phyloP scores from a whole-genome alignment of 1,140 invertebrate genomes.

The Nymphalis io region DNA sequence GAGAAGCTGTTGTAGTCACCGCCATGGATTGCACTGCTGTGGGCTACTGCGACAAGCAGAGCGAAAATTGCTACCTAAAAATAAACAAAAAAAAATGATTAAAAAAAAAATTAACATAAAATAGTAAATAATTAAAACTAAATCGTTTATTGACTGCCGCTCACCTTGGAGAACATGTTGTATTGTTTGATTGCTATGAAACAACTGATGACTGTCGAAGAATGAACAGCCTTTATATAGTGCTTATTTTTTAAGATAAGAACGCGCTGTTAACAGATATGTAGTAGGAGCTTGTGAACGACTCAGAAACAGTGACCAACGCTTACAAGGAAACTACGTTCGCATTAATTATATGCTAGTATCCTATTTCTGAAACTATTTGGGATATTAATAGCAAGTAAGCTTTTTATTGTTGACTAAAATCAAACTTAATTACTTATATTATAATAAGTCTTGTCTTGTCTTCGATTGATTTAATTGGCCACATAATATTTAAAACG shows the following conservation, averaged over 20 bases:
- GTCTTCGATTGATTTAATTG: too few species aligned
- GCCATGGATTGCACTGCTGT: conserved; percentile 31
- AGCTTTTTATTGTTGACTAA: too few species aligned
- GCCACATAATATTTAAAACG: too few species aligned
- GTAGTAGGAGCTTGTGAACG: conserved; percentile 36
- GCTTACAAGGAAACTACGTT: conserved; percentile 32
- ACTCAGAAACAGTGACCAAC: conserved; percentile 27
- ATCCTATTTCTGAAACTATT: background rate
- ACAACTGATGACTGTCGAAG: conserved; percentile 30
- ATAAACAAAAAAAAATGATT: background rate
- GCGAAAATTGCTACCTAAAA: conserved; percentile 40
- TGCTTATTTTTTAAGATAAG: conserved; percentile 27
- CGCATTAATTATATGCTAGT: background rate
- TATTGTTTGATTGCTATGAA: conserved; percentile 30
- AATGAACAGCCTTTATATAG: conserved; percentile 31
- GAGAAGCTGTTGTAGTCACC: conserved; percentile 30
- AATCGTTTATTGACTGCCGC: too few species aligned
- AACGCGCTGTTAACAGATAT: conserved; percentile 24
- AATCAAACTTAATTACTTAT: too few species aligned
- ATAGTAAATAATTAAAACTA: too few species aligned
- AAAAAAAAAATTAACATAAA: too few species aligned
- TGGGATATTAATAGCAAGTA: too few species aligned
- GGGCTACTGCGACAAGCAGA: conserved; percentile 37
- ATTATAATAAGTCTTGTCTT: too few species aligned
- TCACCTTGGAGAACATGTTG: conserved; percentile 39